Conservation (phyloP, 2,888 invertebrate genomes). For the Xanthia togata region DNA sequence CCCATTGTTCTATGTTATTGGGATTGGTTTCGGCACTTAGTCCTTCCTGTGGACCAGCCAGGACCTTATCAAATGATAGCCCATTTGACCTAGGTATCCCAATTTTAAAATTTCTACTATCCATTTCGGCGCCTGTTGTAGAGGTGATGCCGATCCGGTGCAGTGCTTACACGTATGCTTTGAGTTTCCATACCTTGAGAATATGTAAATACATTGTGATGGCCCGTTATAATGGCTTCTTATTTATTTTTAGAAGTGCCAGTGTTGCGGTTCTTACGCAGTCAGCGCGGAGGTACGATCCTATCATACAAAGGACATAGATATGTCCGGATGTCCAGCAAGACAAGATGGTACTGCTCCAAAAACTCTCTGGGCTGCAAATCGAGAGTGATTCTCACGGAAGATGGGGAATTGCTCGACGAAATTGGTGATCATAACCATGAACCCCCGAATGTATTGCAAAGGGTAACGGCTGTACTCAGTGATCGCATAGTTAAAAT, state of each 20-base stretch:
- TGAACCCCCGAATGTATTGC: conserved; percentile 21
- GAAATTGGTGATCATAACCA: conserved; percentile 67
- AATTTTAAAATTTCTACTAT: too few relatives aligned
- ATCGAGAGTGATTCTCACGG: conserved; percentile 61
- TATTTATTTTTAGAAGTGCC: conserved; percentile 23
- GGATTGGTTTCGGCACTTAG: too few relatives aligned
- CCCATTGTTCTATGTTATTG: too few relatives aligned
- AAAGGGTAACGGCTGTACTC: background rate
- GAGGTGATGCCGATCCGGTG: background rate
- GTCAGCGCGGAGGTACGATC: conserved; percentile 53
- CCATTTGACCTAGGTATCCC: too few relatives aligned
- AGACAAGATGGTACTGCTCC: conserved; percentile 73
- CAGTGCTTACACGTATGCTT: background rate
- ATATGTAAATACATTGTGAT: background rate
- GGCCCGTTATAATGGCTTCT: background rate
- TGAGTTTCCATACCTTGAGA: background rate
- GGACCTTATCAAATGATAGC: too few relatives aligned
- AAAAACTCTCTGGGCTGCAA: conserved; percentile 70
- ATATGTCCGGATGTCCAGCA: conserved; percentile 62
- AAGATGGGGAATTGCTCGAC: conserved; percentile 38
- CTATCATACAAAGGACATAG: conserved; percentile 57
- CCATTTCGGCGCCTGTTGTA: too few relatives aligned
- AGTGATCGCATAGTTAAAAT: conserved; percentile 5
- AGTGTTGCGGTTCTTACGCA: conserved; percentile 53
- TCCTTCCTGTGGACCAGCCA: too few relatives aligned